Percentiles rank a stretch among this genome's conserved stretches.
These are phyloP conservation scores for Andrena chrysosceles DNA, from an alignment of 2,888 invertebrate genomes.

Conservation along the genomic window DNA sequence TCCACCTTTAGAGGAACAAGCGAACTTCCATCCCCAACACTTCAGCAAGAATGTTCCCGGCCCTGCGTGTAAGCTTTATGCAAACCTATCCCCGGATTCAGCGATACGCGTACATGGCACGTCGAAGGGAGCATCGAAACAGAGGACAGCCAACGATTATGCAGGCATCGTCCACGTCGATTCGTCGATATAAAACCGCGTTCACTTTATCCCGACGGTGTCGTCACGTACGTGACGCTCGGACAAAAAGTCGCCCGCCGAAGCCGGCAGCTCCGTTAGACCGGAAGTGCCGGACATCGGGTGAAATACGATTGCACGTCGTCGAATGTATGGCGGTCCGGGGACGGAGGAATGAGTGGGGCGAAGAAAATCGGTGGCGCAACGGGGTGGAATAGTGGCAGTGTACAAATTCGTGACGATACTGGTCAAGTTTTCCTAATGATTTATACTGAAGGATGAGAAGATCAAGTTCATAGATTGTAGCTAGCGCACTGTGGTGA, in stretches of 20 bases:
- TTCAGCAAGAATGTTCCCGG: conserved; percentile 10
- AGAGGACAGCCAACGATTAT: conserved; percentile 36
- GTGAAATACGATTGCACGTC: conserved; percentile 72
- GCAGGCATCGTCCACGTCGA: conserved; percentile 32
- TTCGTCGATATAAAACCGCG: conserved; percentile 46
- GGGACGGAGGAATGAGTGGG: not conserved
- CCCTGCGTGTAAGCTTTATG: not conserved
- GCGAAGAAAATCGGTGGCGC: not conserved
- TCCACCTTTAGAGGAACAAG: too few relatives aligned
- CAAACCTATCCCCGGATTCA: conserved; percentile 17
- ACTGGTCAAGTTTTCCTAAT: not conserved
- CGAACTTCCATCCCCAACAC: not conserved
- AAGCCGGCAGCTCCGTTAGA: conserved; percentile 43
- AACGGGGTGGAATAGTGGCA: not conserved
- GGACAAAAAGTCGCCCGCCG: conserved; percentile 57
- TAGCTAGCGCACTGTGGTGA: too few relatives aligned
- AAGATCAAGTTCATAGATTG: too few relatives aligned
- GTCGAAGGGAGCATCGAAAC: conserved; percentile 38
- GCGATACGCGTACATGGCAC: conserved; percentile 36
- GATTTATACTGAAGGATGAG: too few relatives aligned
- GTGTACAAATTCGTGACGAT: conserved; percentile 15
- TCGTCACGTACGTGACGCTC: conserved; percentile 55
- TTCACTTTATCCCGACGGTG: conserved; percentile 38
- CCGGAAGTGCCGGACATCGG: conserved; percentile 70
- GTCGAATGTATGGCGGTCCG: conserved; percentile 47